Evolutionary conservation across 1,140 invertebrate genomes (phyloP), one percentile per base, ranked within the genome.

Genomic region (Drosophila parabipectinata): DNA sequence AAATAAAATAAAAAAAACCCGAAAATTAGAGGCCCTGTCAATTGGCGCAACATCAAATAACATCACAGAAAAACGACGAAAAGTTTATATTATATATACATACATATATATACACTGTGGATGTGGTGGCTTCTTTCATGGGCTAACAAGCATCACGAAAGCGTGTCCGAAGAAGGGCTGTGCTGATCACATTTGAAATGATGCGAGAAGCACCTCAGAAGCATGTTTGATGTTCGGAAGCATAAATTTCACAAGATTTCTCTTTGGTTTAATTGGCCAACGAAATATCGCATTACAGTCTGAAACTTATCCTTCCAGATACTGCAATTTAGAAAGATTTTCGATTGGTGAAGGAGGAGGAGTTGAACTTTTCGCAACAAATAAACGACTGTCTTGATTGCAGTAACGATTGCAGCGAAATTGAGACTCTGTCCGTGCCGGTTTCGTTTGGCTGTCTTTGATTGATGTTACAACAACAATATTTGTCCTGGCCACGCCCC

Each of bases 21-120:
- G 63, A 68, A 55, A 82, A 74, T 79, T 84, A 79, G 79, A 83
- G 72, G 72, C 77, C 77, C 82, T 87, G 81, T 85, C 81, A 85
- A 73, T 80, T 77, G 74, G 72, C 59, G 58, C 54, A 75, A 71
- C 73, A 87, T 74, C 59, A 68, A 73, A 72, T 72, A 21, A 21
- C 21, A 21, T 21, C 21, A 21, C 21, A 21, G 21, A 21, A 21
- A 21, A 21, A 21, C 21, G 21, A 21, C 21, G 2, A 21, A 21
- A 3, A 3, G 2, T 21, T 21, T 21, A 21, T 21, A 21, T 21
- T 28, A 48, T 47, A 76, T 72, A 47, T 62, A 68, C 74, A 18
- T 18, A 18, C 15, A n/a, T 18, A 18, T 18, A 18, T 18, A 18
- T 18, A 18, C 18, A 18, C 18, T 18, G 18, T 18, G 18, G 18